A percentile compares a stretch with the other conserved stretches of the same genome.
phyloP scores from a whole-genome alignment of 64 coral and sea anemone genomes.

The Pocillopora verrucosa region DNA sequence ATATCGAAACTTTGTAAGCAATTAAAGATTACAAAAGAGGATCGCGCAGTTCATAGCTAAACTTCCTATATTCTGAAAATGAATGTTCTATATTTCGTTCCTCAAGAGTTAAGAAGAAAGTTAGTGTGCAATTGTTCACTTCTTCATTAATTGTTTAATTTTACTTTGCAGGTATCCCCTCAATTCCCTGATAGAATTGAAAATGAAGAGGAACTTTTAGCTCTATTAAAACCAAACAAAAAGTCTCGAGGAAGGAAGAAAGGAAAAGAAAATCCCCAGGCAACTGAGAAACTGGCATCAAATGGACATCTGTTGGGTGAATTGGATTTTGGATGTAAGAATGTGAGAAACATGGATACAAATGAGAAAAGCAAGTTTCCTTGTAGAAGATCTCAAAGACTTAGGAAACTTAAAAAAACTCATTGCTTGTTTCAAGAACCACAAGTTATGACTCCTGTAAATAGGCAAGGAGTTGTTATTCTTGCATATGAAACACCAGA shows the following conservation, averaged over 20 bases:
- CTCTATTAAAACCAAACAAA: constrained; percentile 42
- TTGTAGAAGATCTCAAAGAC: constrained; percentile 28
- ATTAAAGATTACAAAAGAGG: background rate
- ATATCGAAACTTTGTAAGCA: too few relatives aligned
- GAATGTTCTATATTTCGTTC: too few relatives aligned
- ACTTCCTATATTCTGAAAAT: background rate
- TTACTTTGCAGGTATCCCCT: constrained; percentile 3
- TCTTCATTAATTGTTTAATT: too few relatives aligned
- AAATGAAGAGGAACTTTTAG: background rate
- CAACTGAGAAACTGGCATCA: background rate
- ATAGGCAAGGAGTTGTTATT: constrained; percentile 6
- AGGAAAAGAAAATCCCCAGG: background rate
- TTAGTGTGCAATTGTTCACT: too few relatives aligned
- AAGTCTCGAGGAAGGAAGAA: constrained; percentile 20
- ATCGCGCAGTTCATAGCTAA: background rate
- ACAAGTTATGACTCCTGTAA: constrained; percentile 20
- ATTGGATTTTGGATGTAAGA: constrained; percentile 17
- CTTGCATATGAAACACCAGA: constrained; percentile 78
- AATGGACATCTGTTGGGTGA: constrained; percentile 22
- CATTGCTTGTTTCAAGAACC: constrained; percentile 49
- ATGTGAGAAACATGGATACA: background rate
- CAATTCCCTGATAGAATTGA: constrained; percentile 17
- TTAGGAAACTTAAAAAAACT: constrained; percentile 11
- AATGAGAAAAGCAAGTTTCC: background rate
- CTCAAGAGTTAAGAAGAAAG: too few relatives aligned